Evolutionary conservation across 2,888 invertebrate genomes (phyloP), one percentile per base, ranked within the genome.

Genomic region (Brachycybe producta): DNA sequence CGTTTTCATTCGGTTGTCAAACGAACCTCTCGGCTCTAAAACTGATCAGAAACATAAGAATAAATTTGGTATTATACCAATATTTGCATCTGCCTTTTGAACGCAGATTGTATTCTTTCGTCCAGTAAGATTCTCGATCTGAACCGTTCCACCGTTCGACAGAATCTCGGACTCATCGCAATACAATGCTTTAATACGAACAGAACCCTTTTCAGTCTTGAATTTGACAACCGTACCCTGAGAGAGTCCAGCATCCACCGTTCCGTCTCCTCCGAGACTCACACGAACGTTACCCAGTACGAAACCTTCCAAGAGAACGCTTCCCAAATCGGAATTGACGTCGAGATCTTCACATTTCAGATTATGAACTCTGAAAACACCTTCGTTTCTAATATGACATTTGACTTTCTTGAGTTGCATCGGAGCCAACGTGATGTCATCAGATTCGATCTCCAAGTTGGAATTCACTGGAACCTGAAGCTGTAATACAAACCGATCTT

Each of bases 111-210:
- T n/a, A n/a, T n/a, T n/a, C n/a, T n/a, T n/a, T n/a, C n/a, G n/a
- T n/a, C n/a, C n/a, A n/a, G n/a, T n/a, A n/a, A n/a, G n/a, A n/a
- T n/a, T n/a, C n/a, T n/a, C n/a, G n/a, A n/a, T n/a, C n/a, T n/a
- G n/a, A n/a, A n/a, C n/a, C n/a, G n/a, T n/a, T n/a, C n/a, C n/a
- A n/a, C n/a, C n/a, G n/a, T n/a, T n/a, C n/a, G n/a, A n/a, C n/a
- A n/a, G n/a, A n/a, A n/a, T n/a, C n/a, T n/a, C n/a, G n/a, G n/a
- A n/a, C n/a, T n/a, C n/a, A n/a, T n/a, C n/a, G n/a, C 44, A 19
- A 45, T 53, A 53, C 17, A 53, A 41, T 23, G 53, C 50, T 28
- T 52, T 51, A n/a, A 41, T 21, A 11, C 34, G 17, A 26, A 53
- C 46, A 17, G 24, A 19, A n/a, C 53, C 53, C 17, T 36, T 27